phyloP scores from a whole-genome alignment of 2,797 vertebrate species.

The Remorina albescens region DNA sequence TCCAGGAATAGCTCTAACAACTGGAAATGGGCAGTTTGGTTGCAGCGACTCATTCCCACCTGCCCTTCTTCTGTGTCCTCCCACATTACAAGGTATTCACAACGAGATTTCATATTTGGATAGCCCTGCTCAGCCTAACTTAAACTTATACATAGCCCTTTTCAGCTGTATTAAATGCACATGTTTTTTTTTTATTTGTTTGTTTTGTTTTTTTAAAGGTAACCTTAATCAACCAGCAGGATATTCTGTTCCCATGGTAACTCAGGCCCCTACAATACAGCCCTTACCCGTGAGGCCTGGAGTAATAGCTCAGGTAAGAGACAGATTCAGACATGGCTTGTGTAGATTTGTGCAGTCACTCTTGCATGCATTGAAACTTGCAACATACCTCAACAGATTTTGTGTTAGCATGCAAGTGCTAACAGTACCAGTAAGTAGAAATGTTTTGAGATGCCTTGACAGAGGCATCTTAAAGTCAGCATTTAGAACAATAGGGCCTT shows the following conservation, averaged over 20 bases:
- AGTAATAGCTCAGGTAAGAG: conserved; percentile 92
- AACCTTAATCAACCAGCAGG: conserved; percentile 91
- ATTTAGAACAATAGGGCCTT: neutral
- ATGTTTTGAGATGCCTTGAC: neutral
- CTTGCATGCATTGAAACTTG: neutral
- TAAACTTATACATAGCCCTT: neutral
- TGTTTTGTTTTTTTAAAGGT: conserved; percentile 52
- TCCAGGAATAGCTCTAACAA: conserved; percentile 92
- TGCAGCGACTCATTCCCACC: conserved; percentile 96
- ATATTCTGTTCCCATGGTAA: conserved; percentile 94
- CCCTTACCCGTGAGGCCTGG: conserved; percentile 93
- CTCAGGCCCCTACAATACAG: conserved; percentile 93
- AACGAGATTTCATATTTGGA: neutral
- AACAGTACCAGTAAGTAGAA: too few species aligned
- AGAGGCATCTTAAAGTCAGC: neutral
- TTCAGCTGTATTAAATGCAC: neutral
- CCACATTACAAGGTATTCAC: conserved; percentile 91
- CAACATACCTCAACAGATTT: neutral
- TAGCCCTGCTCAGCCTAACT: neutral
- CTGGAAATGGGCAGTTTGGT: conserved; percentile 92
- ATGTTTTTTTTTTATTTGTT: neutral
- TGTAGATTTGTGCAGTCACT: neutral
- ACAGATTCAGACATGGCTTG: neutral
- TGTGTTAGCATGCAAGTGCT: neutral
- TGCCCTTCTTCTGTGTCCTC: conserved; percentile 94